Evolutionary conservation across 2,888 invertebrate species (phyloP).

Genomic region (Exocentrus adspersus): DNA sequence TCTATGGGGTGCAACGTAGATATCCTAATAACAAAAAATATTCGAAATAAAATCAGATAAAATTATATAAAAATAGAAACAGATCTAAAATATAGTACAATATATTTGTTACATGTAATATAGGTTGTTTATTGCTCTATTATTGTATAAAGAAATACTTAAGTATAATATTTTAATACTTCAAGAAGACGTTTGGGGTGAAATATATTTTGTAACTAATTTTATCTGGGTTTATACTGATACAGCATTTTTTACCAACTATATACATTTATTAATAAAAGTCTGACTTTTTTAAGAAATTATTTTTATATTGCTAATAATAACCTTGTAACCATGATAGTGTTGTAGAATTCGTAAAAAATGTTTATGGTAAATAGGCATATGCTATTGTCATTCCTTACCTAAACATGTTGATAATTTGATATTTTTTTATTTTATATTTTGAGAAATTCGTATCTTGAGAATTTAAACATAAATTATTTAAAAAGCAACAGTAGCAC

Average conservation of each 20-base stretch:
- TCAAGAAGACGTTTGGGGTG: not conserved
- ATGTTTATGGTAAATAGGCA: slow-evolving; percentile 71
- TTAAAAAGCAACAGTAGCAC: no score
- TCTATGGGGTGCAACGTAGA: slow-evolving; percentile 55
- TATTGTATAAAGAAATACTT: not conserved
- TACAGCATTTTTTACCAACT: slow-evolving; percentile 34
- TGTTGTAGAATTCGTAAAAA: slow-evolving; percentile 40
- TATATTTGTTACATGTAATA: no score
- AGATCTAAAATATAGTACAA: slow-evolving; percentile 3
- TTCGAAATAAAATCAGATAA: slow-evolving; percentile 22
- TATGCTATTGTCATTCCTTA: slow-evolving; percentile 74
- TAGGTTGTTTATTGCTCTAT: no score
- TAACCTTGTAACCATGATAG: slow-evolving; percentile 52
- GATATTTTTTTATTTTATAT: slow-evolving; percentile 40
- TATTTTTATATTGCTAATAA: slow-evolving; percentile 40
- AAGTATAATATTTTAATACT: no score
- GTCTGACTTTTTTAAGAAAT: slow-evolving; percentile 46
- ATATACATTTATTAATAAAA: slow-evolving; percentile 35
- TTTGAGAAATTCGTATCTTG: slow-evolving; percentile 26
- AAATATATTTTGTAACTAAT: slow-evolving; percentile 30
- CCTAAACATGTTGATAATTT: slow-evolving; percentile 60
- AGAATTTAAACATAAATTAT: no score
- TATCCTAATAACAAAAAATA: slow-evolving; percentile 29
- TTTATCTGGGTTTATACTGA: slow-evolving; percentile 38
- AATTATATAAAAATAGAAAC: slow-evolving; percentile 14